A percentile compares a stretch with the other conserved stretches of the same genome.
These are phyloP conservation scores for Lutjanus argentimaculatus DNA, from an alignment of 2,797 vertebrate species.

Conservation along the genomic window DNA sequence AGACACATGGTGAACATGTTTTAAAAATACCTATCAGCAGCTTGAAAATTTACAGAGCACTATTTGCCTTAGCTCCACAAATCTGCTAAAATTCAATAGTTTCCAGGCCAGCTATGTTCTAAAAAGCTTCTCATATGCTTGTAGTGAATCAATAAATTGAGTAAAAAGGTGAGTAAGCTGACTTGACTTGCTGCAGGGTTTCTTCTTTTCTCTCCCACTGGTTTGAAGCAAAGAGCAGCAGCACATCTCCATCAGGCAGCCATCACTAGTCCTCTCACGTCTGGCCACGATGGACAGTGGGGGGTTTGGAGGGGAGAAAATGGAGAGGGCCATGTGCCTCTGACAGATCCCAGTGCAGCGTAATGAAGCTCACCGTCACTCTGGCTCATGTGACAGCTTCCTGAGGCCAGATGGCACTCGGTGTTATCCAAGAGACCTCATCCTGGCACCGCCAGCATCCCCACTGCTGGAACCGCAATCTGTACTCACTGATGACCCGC, in stretches of 20 bases:
- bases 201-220: background rate
- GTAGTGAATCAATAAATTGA: background rate
- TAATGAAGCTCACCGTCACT: conserved; percentile 67
- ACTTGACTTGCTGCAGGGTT: background rate
- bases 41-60: background rate
- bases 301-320: conserved; percentile 20
- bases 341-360: conserved; percentile 71
- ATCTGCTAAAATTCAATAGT: background rate
- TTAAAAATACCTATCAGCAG: background rate
- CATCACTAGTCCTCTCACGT: conserved; percentile 52
- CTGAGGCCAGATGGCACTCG: conserved; percentile 62
- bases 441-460: conserved; percentile 22
- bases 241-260: conserved; percentile 35
- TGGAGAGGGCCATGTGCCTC: conserved; percentile 65
- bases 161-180: background rate
- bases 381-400: conserved; percentile 59
- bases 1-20: background rate
- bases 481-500: conserved; percentile 20
- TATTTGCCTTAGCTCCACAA: background rate
- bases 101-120: background rate
- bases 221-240: conserved; percentile 13
- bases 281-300: conserved; percentile 21
- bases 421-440: conserved; percentile 49
- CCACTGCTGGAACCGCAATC: conserved; percentile 16
- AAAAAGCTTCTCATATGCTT: background rate